Evolutionary conservation across 2,888 invertebrate species (phyloP).

Genomic region (Trissolcus japonicus): DNA sequence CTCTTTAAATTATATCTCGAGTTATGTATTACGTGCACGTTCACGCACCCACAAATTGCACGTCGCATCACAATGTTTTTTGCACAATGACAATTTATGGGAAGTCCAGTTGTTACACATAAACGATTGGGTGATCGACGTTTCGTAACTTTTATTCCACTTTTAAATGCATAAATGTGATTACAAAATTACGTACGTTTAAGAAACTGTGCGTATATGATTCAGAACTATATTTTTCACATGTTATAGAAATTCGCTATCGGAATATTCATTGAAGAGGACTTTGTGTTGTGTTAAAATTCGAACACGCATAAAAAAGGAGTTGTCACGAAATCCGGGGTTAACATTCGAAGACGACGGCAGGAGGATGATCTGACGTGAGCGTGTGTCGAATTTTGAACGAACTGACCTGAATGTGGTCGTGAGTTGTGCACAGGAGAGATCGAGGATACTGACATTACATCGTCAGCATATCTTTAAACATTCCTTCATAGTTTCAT

Average conservation of each 20-base stretch:
- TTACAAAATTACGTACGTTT: background rate
- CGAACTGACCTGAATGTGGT: constrained; percentile 43
- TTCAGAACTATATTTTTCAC: background rate
- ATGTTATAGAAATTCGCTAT: background rate
- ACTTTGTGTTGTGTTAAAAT: background rate
- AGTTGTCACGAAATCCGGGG: background rate
- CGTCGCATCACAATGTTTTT: constrained; percentile 33
- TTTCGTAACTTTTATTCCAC: constrained; percentile 22
- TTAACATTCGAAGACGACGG: constrained; percentile 28
- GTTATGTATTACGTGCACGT: background rate
- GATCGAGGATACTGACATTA: constrained; percentile 40
- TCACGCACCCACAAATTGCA: constrained; percentile 27
- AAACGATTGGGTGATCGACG: constrained; percentile 10
- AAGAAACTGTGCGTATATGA: background rate
- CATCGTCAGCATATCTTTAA: constrained; percentile 36
- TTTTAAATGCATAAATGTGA: background rate
- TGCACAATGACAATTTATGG: constrained; percentile 35
- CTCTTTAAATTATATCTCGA: background rate
- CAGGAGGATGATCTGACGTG: constrained; percentile 6
- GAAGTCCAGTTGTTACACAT: constrained; percentile 21
- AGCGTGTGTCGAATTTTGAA: constrained; percentile 29
- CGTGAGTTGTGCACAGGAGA: constrained; percentile 30
- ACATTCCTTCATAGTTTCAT: constrained; percentile 32
- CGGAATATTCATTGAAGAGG: background rate
- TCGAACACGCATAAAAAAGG: background rate